Conservation (phyloP, 2,797 vertebrate genomes). For the Lindbergichthys nudifrons region DNA sequence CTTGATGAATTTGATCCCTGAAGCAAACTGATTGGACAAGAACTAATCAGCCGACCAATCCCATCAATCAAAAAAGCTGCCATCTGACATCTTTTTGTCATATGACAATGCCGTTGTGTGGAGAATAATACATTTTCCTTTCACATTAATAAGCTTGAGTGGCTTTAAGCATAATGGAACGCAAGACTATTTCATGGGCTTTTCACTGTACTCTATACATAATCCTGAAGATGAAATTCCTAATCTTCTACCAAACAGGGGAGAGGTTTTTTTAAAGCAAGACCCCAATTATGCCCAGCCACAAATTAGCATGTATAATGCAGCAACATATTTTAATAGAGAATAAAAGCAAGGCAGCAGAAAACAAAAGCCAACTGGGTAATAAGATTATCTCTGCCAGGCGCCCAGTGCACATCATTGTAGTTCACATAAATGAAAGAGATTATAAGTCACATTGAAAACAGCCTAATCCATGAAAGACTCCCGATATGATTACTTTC, state of each 20-base stretch:
- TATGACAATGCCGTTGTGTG: slow-evolving; percentile 68
- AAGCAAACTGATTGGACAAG: slow-evolving; percentile 49
- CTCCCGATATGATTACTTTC: slow-evolving; percentile 84
- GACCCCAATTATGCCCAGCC: slow-evolving; percentile 83
- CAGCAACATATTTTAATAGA: slow-evolving; percentile 85
- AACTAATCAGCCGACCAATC: slow-evolving; percentile 62
- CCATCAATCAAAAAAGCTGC: slow-evolving; percentile 65
- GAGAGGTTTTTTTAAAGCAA: slow-evolving; percentile 77
- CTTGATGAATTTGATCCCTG: slow-evolving; percentile 62
- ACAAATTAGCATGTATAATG: slow-evolving; percentile 85
- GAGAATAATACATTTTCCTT: slow-evolving; percentile 78
- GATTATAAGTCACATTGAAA: slow-evolving; percentile 84
- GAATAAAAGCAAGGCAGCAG: slow-evolving; percentile 79
- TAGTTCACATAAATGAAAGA: slow-evolving; percentile 81
- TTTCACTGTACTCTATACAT: slow-evolving; percentile 76
- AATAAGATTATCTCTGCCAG: slow-evolving; percentile 85
- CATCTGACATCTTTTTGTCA: slow-evolving; percentile 76
- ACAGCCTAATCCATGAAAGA: slow-evolving; percentile 82
- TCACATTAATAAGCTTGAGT: slow-evolving; percentile 82
- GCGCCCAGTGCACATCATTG: slow-evolving; percentile 78
- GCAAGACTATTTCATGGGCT: slow-evolving; percentile 81
- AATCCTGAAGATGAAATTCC: slow-evolving; percentile 85
- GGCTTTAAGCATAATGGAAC: slow-evolving; percentile 82
- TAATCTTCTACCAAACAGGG: slow-evolving; percentile 85
- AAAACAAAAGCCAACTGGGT: slow-evolving; percentile 85